Evolutionary conservation across 1,140 invertebrate genomes (phyloP).

Genomic region (Tachypleus tridentatus): DNA sequence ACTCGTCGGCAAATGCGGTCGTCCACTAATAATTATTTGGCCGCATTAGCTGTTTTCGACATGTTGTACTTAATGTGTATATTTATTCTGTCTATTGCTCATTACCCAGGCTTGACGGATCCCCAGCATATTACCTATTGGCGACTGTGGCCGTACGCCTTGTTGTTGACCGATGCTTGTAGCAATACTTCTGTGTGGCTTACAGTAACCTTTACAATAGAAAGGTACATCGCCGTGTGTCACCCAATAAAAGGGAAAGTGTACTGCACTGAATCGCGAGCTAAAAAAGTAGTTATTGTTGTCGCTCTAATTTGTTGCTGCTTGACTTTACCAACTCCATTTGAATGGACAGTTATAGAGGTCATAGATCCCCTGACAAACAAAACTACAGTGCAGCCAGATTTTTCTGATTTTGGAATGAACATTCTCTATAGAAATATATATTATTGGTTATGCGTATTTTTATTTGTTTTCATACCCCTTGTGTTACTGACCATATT

Average conservation of each 20-base stretch:
- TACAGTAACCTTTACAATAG: conserved; percentile 58
- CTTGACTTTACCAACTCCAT: conserved; percentile 48
- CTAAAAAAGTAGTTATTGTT: conserved; percentile 43
- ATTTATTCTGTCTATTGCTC: conserved; percentile 45
- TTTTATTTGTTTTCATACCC: conserved; percentile 53
- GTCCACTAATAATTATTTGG: conserved; percentile 57
- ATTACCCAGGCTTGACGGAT: conserved; percentile 41
- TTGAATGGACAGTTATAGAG: conserved; percentile 42
- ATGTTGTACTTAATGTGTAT: conserved; percentile 51
- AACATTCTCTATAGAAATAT: conserved; percentile 45
- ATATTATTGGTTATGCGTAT: conserved; percentile 51
- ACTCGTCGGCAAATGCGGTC: conserved; percentile 55
- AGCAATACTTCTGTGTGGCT: conserved; percentile 58
- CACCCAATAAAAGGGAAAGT: conserved; percentile 59
- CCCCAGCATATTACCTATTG: conserved; percentile 40
- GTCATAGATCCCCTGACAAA: conserved; percentile 25
- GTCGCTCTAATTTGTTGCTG: conserved; percentile 51
- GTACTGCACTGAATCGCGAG: conserved; percentile 47
- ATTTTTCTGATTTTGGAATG: conserved; percentile 32
- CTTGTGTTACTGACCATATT: conserved; percentile 52
- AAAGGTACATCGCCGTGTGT: conserved; percentile 60
- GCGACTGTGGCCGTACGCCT: conserved; percentile 38
- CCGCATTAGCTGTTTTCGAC: conserved; percentile 54
- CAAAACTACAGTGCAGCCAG: conserved; percentile 6
- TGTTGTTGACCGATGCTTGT: conserved; percentile 48